These are phyloP conservation scores for Pollachius pollachius DNA, from an alignment of 2,113 vertebrate species.

Conservation along the genomic window DNA sequence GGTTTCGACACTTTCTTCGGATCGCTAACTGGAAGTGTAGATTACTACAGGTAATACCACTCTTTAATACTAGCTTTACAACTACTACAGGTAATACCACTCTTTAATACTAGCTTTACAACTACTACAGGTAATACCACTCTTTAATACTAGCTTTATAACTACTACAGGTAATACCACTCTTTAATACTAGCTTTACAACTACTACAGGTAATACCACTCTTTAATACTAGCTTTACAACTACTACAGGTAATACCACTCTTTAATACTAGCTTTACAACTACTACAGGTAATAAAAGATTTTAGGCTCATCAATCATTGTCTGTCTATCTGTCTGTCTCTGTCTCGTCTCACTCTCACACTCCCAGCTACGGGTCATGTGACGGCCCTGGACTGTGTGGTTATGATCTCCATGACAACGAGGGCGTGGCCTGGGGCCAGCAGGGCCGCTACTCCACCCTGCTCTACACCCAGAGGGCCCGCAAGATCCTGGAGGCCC, in stretches of 20 bases:
- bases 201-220: background rate
- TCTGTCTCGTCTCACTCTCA: background rate
- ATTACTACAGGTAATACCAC: constrained; percentile 81
- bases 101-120: background rate
- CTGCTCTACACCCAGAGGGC: constrained; percentile 86
- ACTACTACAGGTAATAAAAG: background rate
- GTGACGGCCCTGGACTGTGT: constrained; percentile 84
- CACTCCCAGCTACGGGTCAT: constrained; percentile 80
- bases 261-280: background rate
- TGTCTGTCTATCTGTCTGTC: background rate
- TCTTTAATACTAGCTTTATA: background rate
- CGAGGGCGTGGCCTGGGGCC: constrained; percentile 86
- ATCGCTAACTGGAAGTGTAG: constrained; percentile 90
- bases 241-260: background rate
- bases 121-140: background rate
- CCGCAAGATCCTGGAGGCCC: constrained; percentile 85
- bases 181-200: background rate
- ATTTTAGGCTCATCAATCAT: background rate
- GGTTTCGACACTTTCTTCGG: constrained; percentile 93
- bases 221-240: background rate
- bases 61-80: background rate
- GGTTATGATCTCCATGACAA: constrained; percentile 91
- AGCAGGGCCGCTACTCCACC: constrained; percentile 90
- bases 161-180: background rate
- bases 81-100: background rate